Base-by-base conservation (phyloP, 1,140 invertebrate genomes). In the Microplitis demolitor region DNA sequence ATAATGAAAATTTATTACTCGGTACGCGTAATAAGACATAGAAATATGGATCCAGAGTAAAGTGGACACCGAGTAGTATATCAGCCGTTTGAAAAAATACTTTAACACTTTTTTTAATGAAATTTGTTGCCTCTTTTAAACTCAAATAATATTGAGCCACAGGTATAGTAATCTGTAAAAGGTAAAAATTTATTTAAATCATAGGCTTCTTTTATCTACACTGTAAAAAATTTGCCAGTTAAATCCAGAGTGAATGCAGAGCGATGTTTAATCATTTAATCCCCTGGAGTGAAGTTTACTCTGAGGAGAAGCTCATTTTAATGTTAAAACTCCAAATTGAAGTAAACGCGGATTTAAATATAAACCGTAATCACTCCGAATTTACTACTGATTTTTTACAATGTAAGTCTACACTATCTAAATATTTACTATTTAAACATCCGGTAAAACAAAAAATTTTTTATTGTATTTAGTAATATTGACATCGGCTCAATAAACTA, bases 31-130 rank as follows among this genome's bases (percentile, higher is more conserved):
- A 87, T 14, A 95, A 83, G 13, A 96, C 94, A 82, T 96, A 95
- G 60, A 96, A 91, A 73, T 93, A 93, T 1, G 95, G 95, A 85
- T 96, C 93, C 56, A 95, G 85, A 14, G 92, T 91, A 79, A 95
- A 96, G 81, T 96, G 94, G 33, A 95, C 78, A n/a, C 93, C 91
- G 83, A 95, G 91, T 54, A 95, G 84, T 5, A 94, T 85, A 80
- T 96, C 94, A 2, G 93, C 92, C 3, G 92, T 81, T 1, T 85
- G 83, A 63, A 88, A 89, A 74, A 93, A 89, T 45, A 83, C 71
- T 0, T 72, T 71, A 62, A 87, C 85, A 4, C 77, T 61, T 79
- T 81, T 86, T 13, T 66, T 71, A 3, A 39, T 51, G 0, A 79
- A 13, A 0, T 61, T 34, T 1, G 77, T 74, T 58, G 71, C 73